Percentiles rank a stretch among this genome's conserved stretches.
Evolutionary conservation across 2,888 invertebrate species (phyloP).

Genomic region (Megaustenia siamemsis): DNA sequence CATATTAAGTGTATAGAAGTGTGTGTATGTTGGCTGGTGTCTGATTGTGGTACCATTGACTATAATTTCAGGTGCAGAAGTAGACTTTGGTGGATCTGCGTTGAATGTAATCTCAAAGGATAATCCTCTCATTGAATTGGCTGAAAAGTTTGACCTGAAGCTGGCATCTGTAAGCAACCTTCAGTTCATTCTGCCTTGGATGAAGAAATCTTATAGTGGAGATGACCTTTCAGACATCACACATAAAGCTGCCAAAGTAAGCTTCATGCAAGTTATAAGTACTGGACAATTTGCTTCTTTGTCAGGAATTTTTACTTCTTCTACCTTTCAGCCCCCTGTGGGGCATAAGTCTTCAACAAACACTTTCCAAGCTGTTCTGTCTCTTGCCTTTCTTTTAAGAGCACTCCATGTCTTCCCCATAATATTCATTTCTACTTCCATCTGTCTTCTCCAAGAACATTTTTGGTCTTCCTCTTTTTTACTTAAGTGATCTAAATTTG

Average conservation of each 20-base stretch:
- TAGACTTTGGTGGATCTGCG: conserved; percentile 65
- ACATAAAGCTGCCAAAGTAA: conserved; percentile 44
- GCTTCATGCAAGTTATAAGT: neutral
- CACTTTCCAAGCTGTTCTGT: no score
- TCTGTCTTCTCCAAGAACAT: no score
- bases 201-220: conserved; percentile 59
- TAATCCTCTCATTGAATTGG: conserved; percentile 64
- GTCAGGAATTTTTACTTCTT: no score
- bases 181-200: conserved; percentile 63
- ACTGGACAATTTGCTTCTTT: neutral
- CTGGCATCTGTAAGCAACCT: conserved; percentile 59
- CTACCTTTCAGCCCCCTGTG: no score
- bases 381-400: no score
- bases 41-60: neutral
- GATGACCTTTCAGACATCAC: conserved; percentile 55
- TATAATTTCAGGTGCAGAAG: conserved; percentile 63
- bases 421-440: no score
- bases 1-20: no score
- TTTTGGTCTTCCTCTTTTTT: no score
- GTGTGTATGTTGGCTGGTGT: neutral
- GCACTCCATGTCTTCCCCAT: no score
- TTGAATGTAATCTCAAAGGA: conserved; percentile 63
- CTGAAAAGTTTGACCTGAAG: conserved; percentile 63
- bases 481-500: no score
- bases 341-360: no score